Conservation (phyloP, 1,140 invertebrate genomes). For the Drosophila seguyi region DNA sequence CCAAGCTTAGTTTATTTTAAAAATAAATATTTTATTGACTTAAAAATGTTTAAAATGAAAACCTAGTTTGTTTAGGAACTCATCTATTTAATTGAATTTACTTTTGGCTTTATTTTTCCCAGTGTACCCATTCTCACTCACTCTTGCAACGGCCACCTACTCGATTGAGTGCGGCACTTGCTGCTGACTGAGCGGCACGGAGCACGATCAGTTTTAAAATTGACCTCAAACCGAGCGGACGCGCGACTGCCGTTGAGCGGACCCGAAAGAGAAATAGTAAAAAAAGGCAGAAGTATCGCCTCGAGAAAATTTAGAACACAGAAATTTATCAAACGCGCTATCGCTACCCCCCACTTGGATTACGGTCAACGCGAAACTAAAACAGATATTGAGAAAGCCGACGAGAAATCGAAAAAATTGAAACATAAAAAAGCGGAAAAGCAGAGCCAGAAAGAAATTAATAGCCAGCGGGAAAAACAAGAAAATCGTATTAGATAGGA, state of each 20-base stretch:
- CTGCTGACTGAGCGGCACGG: conserved; percentile 47
- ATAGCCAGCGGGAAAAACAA: conserved; percentile 34
- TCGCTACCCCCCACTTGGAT: conserved; percentile 78
- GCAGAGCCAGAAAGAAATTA: conserved; percentile 21
- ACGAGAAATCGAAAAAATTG: conserved; percentile 23
- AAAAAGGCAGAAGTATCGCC: conserved; percentile 44
- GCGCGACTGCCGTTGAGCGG: conserved; percentile 59
- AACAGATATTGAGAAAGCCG: conserved; percentile 33
- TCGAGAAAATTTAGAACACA: conserved; percentile 65
- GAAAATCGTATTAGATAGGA: conserved; percentile 52
- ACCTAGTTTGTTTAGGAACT: neutral
- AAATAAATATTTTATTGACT: too few species aligned
- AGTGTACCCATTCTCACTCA: conserved; percentile 15
- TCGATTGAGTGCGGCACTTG: conserved; percentile 59
- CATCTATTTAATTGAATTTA: neutral
- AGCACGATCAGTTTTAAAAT: conserved; percentile 79
- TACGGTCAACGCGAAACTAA: conserved; percentile 78
- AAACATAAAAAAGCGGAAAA: conserved; percentile 28
- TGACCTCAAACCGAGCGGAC: conserved; percentile 76
- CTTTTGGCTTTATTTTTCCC: neutral
- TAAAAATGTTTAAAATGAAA: neutral
- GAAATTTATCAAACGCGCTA: conserved; percentile 51
- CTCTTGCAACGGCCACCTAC: conserved; percentile 4
- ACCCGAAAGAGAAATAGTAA: conserved; percentile 32
- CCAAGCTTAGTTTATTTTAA: too few species aligned